Evolutionary conservation across 2,113 vertebrate species (phyloP), one percentile per base, ranked within the genome.

Genomic region (Chloroceryle aenea): DNA sequence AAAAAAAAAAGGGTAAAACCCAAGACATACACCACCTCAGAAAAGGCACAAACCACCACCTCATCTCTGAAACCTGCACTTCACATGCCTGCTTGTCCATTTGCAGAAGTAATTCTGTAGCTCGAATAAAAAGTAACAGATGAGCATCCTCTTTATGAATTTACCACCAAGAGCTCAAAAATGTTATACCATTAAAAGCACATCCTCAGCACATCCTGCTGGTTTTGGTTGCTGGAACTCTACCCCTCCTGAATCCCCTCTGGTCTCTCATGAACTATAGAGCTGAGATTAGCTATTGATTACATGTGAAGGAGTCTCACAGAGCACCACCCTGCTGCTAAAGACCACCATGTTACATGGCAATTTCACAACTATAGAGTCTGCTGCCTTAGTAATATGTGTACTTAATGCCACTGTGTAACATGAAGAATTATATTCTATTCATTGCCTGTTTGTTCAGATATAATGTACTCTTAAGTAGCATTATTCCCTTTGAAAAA

Each of bases 221-320:
- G 96, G 32, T 94, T 90, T 83, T 64, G 62, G 83, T 55, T 96
- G 89, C 80, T 95, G 85, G 85, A 96, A 82, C 91, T 83, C 75
- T 82, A 93, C 50, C 58, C 90, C 58, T 95, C 85, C 84, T 42
- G 0, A 1, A 17, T 50, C 58, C 69, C 92, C 40, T 85, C 79
- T 1, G 2, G 97, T 98, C 95, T 96, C 98, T 96, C 85, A 96
- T 78, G 97, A 95, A 97, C 97, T 74, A 95, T 67, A 34, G 8
- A 93, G 78, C 90, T 96, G 84, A 97, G 97, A 98, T 98, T 91
- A 97, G 96, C 96, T 98, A 98, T 98, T 98, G 97, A 98, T 98
- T 98, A 98, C 93, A 95, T 84, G 93, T 91, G 97, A 98, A 97
- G 96, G 88, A 97, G 96, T 13, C 58, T 87, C 89, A 97, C 94